These are phyloP conservation scores for Thunnus albacares DNA, from an alignment of 2,797 vertebrate species.

Conservation along the genomic window DNA sequence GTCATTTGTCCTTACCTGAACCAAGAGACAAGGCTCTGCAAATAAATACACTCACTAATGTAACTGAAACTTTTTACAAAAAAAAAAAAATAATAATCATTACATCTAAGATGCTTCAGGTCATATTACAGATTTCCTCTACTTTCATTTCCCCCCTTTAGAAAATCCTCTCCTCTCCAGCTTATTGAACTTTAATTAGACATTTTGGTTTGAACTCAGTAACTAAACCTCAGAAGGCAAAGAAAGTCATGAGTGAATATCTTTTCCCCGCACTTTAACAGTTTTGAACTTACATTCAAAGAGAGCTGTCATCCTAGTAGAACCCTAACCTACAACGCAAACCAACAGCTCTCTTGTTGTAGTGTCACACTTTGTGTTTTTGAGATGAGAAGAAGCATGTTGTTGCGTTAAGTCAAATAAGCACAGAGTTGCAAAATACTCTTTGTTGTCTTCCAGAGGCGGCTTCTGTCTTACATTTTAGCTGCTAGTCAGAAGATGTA, in stretches of 20 bases:
- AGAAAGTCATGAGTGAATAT: conserved; percentile 21
- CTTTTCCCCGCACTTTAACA: conserved; percentile 31
- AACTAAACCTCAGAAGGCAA: conserved; percentile 26
- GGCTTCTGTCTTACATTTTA: conserved; percentile 27
- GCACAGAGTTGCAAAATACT: conserved; percentile 20
- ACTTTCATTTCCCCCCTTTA: conserved; percentile 30
- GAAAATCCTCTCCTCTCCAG: conserved; percentile 39
- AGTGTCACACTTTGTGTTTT: conserved; percentile 37
- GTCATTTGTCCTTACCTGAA: conserved; percentile 37
- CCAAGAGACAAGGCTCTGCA: neutral
- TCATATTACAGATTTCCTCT: conserved; percentile 52
- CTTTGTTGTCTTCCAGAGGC: conserved; percentile 60
- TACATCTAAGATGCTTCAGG: conserved; percentile 53
- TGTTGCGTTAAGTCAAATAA: conserved; percentile 46
- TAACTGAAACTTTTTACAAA: conserved; percentile 31
- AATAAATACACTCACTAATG: neutral
- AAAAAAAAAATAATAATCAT: conserved; percentile 53
- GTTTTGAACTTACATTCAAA: conserved; percentile 60
- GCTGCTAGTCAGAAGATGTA: conserved; percentile 49
- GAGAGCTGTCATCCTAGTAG: conserved; percentile 42
- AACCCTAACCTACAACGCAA: conserved; percentile 8
- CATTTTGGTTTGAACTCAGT: conserved; percentile 56
- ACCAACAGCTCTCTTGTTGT: conserved; percentile 53
- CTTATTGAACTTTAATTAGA: conserved; percentile 73
- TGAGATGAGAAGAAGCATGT: conserved; percentile 26